Conservation (phyloP, 2,113 vertebrate genomes). For the Oceanites oceanicus region DNA sequence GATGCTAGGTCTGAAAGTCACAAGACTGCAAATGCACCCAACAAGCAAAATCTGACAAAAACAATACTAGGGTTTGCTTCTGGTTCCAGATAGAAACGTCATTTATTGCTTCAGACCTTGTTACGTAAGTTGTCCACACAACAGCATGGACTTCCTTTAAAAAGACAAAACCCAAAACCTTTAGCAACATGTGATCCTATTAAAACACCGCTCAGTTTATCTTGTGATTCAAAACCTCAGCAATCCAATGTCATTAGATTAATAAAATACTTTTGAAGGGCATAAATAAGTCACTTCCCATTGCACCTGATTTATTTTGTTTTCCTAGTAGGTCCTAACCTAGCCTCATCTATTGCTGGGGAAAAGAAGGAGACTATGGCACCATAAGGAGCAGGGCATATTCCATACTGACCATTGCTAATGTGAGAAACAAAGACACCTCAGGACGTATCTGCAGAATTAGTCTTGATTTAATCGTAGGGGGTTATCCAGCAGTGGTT, state of each 20-base stretch:
- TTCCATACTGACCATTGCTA: background rate
- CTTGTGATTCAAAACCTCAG: background rate
- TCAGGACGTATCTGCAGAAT: background rate
- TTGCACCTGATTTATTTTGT: background rate
- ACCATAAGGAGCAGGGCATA: background rate
- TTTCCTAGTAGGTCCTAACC: background rate
- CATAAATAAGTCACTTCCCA: background rate
- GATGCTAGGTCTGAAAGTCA: constrained; percentile 12
- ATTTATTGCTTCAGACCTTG: background rate
- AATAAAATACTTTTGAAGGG: background rate
- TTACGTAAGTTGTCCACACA: background rate
- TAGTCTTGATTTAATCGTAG: background rate
- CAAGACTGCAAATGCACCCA: background rate
- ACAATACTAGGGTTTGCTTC: background rate
- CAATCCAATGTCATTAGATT: background rate
- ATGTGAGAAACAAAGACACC: background rate
- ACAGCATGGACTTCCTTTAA: background rate
- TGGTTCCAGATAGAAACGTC: background rate
- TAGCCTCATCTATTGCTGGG: background rate
- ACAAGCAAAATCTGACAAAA: background rate
- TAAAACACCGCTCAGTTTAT: background rate
- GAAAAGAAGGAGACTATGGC: background rate
- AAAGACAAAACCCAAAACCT: background rate
- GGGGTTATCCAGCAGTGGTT: background rate
- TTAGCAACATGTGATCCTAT: background rate